Base-by-base conservation (phyloP, 2,888 invertebrate species). In the Callimorpha dominula region DNA sequence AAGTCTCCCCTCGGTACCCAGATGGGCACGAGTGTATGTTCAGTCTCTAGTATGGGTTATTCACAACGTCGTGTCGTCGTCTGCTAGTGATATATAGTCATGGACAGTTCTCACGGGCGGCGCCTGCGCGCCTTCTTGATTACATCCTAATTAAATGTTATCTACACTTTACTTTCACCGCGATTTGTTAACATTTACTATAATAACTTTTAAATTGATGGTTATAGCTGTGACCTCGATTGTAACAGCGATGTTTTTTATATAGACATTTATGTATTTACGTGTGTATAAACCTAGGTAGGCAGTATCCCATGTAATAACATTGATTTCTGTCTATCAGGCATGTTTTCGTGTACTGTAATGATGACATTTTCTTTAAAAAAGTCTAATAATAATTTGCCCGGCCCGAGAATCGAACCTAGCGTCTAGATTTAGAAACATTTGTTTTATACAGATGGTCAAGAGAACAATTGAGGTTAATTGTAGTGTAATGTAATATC, bases 91-190 rank as follows among this genome's bases (percentile, higher is more conserved):
- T 14, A 31, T 31, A 31, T 31, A 31, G 31, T 31, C 31, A 2
- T 31, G 8, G 31, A 20, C 31, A 4, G 20, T 31, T 15, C 20
- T 11, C 65, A 31, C 46, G 46, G 31, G 31, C 65, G 20, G n/a
- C 49, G 65, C 31, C 46, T 64, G 54, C 52, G n/a, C 54, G 12
- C n/a, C 52, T 11, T 31, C 43, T 40, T 31, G 66, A 50, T 66
- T 69, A 57, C 70, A 70, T 74, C 77, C 65, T 77, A 76, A 77
- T 78, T 68, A 75, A 75, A 71, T 64, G 66, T 70, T 78, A 79
- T 68, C 73, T 57, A 71, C 72, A 57, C 71, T 42, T 68, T 74
- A 81, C 82, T 82, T 84, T 82, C 82, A 83, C 84, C 68, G 40
- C 66, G 70, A 65, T 78, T 65, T 46, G 42, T 46, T 15, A 8